These are phyloP conservation scores for Hirundo rustica DNA, from an alignment of 2,797 vertebrate genomes.

Conservation along the genomic window DNA sequence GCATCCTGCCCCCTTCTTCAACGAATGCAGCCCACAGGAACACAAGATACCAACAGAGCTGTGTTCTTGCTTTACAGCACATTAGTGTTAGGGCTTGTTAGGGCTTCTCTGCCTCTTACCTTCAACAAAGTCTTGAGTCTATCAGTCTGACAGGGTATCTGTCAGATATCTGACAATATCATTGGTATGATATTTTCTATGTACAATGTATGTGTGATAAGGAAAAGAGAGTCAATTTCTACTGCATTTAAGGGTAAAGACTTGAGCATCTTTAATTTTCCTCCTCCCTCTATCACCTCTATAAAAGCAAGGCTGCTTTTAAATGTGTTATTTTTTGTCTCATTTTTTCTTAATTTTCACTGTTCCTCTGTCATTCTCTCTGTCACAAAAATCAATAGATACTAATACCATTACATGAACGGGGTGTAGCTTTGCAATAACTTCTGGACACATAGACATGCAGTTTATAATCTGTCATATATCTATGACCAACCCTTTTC, in stretches of 20 bases:
- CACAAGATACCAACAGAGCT: fast-evolving
- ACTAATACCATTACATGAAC: neutral
- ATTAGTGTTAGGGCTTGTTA: neutral
- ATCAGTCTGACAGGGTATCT: too few species aligned
- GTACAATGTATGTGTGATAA: neutral
- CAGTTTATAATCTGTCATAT: neutral
- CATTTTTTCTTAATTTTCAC: neutral
- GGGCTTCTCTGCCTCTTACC: neutral
- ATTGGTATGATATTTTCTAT: neutral
- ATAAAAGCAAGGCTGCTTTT: neutral
- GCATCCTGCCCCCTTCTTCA: neutral
- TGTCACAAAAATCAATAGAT: neutral
- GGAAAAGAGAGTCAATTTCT: neutral
- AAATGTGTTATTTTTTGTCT: neutral
- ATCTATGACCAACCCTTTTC: neutral
- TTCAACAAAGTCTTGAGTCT: neutral
- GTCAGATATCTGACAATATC: too few species aligned
- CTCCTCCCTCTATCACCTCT: neutral
- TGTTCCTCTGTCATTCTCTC: neutral
- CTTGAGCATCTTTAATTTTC: neutral
- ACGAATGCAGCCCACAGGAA: neutral
- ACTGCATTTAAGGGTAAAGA: neutral
- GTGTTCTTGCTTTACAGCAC: neutral
- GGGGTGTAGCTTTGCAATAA: neutral
- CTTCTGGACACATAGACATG: neutral